phyloP scores from a whole-genome alignment of 2,113 vertebrate genomes.

The Atrichornis clamosus region DNA sequence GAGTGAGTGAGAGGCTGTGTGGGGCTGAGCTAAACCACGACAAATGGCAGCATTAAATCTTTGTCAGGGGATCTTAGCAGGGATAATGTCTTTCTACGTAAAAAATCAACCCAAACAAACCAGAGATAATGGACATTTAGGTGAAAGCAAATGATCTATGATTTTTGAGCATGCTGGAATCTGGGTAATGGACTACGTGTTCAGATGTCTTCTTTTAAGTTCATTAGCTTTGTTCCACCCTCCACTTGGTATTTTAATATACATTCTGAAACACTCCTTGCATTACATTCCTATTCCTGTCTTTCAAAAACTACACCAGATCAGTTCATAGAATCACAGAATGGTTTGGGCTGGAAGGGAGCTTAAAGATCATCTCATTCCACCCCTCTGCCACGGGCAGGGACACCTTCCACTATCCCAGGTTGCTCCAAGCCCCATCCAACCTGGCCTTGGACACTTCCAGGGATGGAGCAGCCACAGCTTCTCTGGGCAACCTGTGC shows the following conservation, averaged over 20 bases:
- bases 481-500: neutral
- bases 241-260: neutral
- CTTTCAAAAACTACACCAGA: neutral
- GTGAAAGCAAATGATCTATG: constrained; percentile 2
- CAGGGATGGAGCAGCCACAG: neutral
- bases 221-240: constrained; percentile 14
- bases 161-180: constrained; percentile 2
- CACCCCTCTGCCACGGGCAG: neutral
- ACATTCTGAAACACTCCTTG: neutral
- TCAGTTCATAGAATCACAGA: neutral
- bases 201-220: constrained; percentile 11
- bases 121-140: neutral
- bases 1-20: neutral
- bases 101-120: neutral
- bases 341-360: neutral
- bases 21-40: neutral
- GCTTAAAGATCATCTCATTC: neutral
- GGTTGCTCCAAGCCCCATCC: rapidly evolving
- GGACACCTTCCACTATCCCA: neutral
- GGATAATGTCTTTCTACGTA: neutral
- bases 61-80: neutral
- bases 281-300: neutral
- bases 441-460: neutral
- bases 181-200: neutral
- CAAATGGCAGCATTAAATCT: constrained; percentile 39